These are phyloP conservation scores for Cepaea nemoralis DNA, from an alignment of 1,140 invertebrate species.

Conservation along the genomic window DNA sequence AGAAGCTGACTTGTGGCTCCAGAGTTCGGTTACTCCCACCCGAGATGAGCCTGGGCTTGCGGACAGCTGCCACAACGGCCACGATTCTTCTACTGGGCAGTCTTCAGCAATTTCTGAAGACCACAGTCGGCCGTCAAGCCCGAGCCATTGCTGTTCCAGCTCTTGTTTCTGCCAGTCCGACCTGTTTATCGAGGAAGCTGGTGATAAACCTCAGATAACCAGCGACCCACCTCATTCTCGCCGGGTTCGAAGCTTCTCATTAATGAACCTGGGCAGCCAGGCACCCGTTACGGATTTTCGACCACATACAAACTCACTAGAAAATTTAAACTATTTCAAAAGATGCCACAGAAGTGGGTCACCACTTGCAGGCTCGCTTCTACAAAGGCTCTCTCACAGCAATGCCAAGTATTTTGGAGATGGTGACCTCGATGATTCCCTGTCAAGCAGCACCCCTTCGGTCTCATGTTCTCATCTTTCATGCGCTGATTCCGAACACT, in stretches of 20 bases:
- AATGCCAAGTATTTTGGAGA: neutral
- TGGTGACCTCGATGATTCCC: neutral
- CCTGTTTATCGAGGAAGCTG: constrained; percentile 33
- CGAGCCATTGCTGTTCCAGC: neutral
- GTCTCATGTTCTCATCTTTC: neutral
- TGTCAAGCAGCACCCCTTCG: neutral
- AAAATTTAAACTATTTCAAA: neutral
- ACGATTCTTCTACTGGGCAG: constrained; percentile 24
- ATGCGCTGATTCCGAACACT: constrained; percentile 22
- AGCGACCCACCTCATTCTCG: neutral
- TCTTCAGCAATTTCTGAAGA: too few species aligned
- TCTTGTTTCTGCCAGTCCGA: constrained; percentile 32
- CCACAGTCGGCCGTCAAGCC: constrained; percentile 12
- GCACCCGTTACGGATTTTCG: neutral
- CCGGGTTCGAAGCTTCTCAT: neutral
- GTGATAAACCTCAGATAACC: neutral
- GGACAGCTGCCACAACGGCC: too few species aligned
- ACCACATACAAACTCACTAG: neutral
- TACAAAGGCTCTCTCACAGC: neutral
- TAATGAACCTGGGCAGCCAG: neutral
- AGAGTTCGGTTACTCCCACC: too few species aligned
- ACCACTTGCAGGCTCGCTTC: neutral
- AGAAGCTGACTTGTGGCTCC: too few species aligned
- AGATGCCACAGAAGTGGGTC: neutral
- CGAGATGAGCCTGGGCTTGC: too few species aligned